A percentile compares a stretch with the other conserved stretches of the same genome.
Conservation (phyloP, 2,113 vertebrate genomes). For the Sorex araneus region DNA sequence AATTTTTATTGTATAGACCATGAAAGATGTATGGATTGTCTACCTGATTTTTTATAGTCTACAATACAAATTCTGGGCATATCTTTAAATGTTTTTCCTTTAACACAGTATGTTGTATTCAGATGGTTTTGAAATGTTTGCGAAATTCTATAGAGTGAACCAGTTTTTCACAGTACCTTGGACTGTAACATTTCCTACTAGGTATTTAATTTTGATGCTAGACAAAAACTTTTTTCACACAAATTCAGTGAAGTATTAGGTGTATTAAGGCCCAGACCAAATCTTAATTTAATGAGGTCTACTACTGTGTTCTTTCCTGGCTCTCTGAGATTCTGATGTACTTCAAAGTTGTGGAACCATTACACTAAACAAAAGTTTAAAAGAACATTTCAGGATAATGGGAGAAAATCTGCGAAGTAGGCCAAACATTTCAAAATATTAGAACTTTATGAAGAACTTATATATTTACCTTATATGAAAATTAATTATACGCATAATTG, state of each 20-base stretch:
- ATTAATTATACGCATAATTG: neutral
- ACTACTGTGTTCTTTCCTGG: neutral
- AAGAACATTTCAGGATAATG: slow-evolving; percentile 53
- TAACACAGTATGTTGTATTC: slow-evolving; percentile 35
- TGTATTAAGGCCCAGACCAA: neutral
- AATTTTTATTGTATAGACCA: slow-evolving; percentile 72
- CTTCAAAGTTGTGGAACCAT: slow-evolving; percentile 36
- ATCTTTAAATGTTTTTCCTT: slow-evolving; percentile 74
- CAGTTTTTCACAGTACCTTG: slow-evolving; percentile 28
- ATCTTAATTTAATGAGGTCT: slow-evolving; percentile 3
- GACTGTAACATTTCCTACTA: slow-evolving; percentile 61
- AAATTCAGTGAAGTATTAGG: slow-evolving; percentile 9
- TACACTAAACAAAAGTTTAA: slow-evolving; percentile 52
- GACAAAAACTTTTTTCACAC: slow-evolving; percentile 64
- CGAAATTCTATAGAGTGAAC: slow-evolving; percentile 56
- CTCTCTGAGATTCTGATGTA: slow-evolving; percentile 37
- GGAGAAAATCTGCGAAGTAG: slow-evolving; percentile 27
- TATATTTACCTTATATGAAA: neutral
- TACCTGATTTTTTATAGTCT: neutral
- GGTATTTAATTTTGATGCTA: slow-evolving; percentile 68
- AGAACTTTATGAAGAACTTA: slow-evolving; percentile 23
- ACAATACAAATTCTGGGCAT: neutral
- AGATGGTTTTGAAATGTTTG: slow-evolving; percentile 62
- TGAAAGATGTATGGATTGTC: slow-evolving; percentile 63
- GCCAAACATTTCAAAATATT: slow-evolving; percentile 64